Evolutionary conservation across 2,797 vertebrate species (phyloP), one percentile per base, ranked within the genome.

Genomic region (Sebastes trivittatus): DNA sequence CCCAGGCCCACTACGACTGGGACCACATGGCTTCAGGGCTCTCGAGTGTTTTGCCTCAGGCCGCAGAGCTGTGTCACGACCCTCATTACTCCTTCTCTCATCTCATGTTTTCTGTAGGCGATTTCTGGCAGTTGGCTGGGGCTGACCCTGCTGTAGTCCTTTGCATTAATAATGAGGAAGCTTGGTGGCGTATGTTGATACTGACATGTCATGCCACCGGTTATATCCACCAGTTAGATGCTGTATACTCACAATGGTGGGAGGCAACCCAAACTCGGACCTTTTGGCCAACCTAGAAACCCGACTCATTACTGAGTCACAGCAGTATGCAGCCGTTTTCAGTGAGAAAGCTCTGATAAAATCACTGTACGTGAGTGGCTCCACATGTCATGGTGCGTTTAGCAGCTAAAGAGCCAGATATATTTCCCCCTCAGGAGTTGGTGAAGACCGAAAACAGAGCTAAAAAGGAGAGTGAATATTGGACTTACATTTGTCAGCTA

Each of bases 41-140:
- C 11, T 34, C 1, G 11, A 58, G 71, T 22, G 25, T 2, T 63
- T 49, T 36, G 14, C 46, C 42, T 64, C 46, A 30, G 36, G 72
- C 49, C 68, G 18, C 16, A 6, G 18, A 77, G n/a, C 52, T 52
- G 11, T 77, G 76, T 29, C 58, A 59, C 58, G 72, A 80, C 75
- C 83, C 81, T 84, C 71, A 83, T 86, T 88, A 84, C 34, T 60
- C 22, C 69, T 14, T n/a, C 66, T 25, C 49, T 71, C 58, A 6
- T 68, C 25, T 62, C 72, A 23, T 30, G 56, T 63, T 79, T 22
- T 27, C 4, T 65, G 38, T 13, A 7, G 27, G 38, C 14, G 20
- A 30, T 67, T 36, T 74, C 75, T 23, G 38, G 6, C 34, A 18
- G 70, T 62, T 9, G 2, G 1, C 67, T 3, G 2, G 2, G 27